Percentiles rank a stretch among this genome's conserved stretches.
phyloP scores from a whole-genome alignment of 2,888 invertebrate genomes.

The Kryphioiulus occultus region DNA sequence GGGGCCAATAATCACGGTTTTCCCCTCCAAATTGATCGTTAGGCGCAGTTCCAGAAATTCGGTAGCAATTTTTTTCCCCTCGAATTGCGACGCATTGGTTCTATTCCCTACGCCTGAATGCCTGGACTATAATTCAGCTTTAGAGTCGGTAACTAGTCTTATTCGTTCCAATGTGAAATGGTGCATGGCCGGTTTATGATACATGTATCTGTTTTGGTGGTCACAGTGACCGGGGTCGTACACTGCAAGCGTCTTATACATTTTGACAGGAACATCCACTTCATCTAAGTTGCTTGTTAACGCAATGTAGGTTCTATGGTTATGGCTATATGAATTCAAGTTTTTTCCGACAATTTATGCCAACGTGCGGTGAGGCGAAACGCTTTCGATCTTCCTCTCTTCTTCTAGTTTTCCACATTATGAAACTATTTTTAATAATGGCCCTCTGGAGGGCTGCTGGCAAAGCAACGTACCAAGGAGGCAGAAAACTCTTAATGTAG shows the following conservation, averaged over 20 bases:
- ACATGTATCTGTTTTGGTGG: background rate
- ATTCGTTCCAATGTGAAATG: background rate
- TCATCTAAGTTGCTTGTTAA: background rate
- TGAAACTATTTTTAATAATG: slow-evolving; percentile 8
- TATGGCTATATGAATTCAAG: background rate
- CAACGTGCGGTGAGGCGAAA: background rate
- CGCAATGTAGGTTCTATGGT: background rate
- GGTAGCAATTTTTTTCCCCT: background rate
- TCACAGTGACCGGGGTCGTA: background rate
- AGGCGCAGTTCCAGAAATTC: slow-evolving; percentile 12
- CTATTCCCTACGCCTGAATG: background rate
- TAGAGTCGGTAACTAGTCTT: background rate
- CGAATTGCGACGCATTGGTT: slow-evolving; percentile 1
- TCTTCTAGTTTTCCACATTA: background rate
- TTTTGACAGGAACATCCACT: too few relatives aligned
- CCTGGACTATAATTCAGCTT: background rate
- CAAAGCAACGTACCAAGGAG: background rate
- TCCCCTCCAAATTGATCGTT: background rate
- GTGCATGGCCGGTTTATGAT: slow-evolving; percentile 3
- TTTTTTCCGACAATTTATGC: background rate
- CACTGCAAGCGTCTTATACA: too few relatives aligned
- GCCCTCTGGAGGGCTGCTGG: background rate
- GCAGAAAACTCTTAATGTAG: background rate
- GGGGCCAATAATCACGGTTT: slow-evolving; percentile 7
- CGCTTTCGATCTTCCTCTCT: background rate